Evolutionary conservation across 2,113 vertebrate genomes (phyloP).

Genomic region (Eira barbara): DNA sequence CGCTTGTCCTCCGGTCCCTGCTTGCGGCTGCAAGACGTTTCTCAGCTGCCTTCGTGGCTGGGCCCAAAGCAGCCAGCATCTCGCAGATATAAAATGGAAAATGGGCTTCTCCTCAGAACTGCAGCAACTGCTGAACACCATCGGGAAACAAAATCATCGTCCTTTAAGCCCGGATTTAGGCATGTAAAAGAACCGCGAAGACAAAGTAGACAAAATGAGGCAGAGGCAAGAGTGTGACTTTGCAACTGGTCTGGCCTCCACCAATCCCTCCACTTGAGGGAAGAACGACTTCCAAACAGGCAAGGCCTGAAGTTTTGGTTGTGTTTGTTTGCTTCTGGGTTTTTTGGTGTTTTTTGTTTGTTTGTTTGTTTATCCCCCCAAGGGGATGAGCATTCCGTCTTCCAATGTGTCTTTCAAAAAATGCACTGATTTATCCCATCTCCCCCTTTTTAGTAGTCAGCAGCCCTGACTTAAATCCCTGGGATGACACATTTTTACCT

Average conservation of each 20-base stretch:
- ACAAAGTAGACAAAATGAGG: slow-evolving; percentile 82
- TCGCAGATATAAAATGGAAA: slow-evolving; percentile 81
- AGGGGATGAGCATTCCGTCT: slow-evolving; percentile 64
- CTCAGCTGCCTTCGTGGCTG: slow-evolving; percentile 70
- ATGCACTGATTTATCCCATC: slow-evolving; percentile 60
- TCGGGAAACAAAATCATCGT: slow-evolving; percentile 78
- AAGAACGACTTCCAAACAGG: slow-evolving; percentile 77
- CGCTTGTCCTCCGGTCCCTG: neutral
- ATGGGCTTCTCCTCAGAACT: slow-evolving; percentile 78
- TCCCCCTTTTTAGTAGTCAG: slow-evolving; percentile 22
- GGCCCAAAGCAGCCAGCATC: slow-evolving; percentile 76
- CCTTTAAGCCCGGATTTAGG: slow-evolving; percentile 80
- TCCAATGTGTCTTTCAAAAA: slow-evolving; percentile 39
- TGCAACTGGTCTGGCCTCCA: slow-evolving; percentile 74
- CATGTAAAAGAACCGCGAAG: slow-evolving; percentile 79
- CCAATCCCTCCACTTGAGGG: slow-evolving; percentile 77
- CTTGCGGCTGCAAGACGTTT: slow-evolving; percentile 51
- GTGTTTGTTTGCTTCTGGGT: neutral
- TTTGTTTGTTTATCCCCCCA: neutral
- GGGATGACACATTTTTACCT: slow-evolving; percentile 1
- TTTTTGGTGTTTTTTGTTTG: no score
- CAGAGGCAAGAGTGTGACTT: slow-evolving; percentile 72
- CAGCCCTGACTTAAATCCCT: slow-evolving; percentile 64
- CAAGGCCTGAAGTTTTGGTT: slow-evolving; percentile 58
- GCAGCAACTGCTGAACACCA: slow-evolving; percentile 81